phyloP scores from a whole-genome alignment of 2,888 invertebrate genomes.

The Amorpha juglandis region DNA sequence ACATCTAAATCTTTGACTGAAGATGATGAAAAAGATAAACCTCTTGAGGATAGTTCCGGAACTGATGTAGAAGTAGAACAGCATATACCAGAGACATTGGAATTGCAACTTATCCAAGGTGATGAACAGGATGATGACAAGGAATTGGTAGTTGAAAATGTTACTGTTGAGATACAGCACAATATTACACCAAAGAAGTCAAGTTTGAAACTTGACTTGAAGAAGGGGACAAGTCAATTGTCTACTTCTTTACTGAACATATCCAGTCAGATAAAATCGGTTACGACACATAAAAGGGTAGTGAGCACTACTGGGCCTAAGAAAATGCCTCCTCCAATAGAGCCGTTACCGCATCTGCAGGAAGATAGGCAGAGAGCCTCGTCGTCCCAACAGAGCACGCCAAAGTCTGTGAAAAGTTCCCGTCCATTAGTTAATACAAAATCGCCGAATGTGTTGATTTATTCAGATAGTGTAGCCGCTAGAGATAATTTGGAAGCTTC shows the following conservation, averaged over 20 bases:
- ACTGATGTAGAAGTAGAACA: slow-evolving; percentile 35
- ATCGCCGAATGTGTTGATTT: slow-evolving; percentile 92
- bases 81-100: slow-evolving; percentile 40
- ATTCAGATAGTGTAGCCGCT: slow-evolving; percentile 90
- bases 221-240: slow-evolving; percentile 75
- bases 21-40: slow-evolving; percentile 58
- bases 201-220: slow-evolving; percentile 74
- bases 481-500: slow-evolving; percentile 90
- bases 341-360: slow-evolving; percentile 58
- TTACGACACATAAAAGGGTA: slow-evolving; percentile 77
- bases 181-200: slow-evolving; percentile 80
- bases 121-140: slow-evolving; percentile 49
- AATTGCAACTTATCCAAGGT: slow-evolving; percentile 43
- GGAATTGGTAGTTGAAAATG: slow-evolving; percentile 73
- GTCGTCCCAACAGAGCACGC: slow-evolving; percentile 60
- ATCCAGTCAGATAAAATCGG: slow-evolving; percentile 80
- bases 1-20: slow-evolving; percentile 70
- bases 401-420: slow-evolving; percentile 74
- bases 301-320: slow-evolving; percentile 77
- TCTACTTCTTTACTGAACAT: slow-evolving; percentile 76
- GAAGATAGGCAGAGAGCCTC: slow-evolving; percentile 57
- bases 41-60: slow-evolving; percentile 38
- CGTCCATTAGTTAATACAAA: slow-evolving; percentile 85
- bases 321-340: slow-evolving; percentile 62
- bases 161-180: slow-evolving; percentile 79